Percentiles rank a stretch among this genome's conserved stretches.
These are phyloP conservation scores for Agonopterix alstromeriana DNA, from an alignment of 2,888 invertebrate genomes.

Conservation along the genomic window DNA sequence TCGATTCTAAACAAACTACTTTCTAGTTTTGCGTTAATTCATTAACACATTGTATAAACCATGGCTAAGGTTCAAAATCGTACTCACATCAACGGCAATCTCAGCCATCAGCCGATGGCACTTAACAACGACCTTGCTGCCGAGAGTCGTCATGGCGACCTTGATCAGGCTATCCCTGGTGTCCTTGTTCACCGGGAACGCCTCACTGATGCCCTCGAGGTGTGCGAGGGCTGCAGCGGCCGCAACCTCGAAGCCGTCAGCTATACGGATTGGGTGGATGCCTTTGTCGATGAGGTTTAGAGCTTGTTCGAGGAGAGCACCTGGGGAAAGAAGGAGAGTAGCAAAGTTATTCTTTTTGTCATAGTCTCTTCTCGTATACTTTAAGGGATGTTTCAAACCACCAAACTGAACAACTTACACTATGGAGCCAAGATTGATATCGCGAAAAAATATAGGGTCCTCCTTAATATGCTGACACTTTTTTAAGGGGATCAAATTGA, in stretches of 20 bases:
- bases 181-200: constrained; percentile 89
- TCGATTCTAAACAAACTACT: no score
- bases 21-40: no score
- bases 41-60: no score
- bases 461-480: no score
- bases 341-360: no score
- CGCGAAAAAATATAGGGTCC: no score
- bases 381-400: no score
- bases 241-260: constrained; percentile 98
- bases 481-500: no score
- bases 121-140: constrained; percentile 98
- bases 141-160: constrained; percentile 98
- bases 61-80: no score
- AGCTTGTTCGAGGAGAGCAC: constrained; percentile 96
- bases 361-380: no score
- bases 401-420: no score
- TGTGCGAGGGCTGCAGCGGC: constrained; percentile 91
- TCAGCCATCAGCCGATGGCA: constrained; percentile 98
- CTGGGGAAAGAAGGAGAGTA: constrained; percentile 37
- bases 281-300: constrained; percentile 95
- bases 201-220: constrained; percentile 91
- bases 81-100: constrained; percentile 88
- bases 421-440: no score
- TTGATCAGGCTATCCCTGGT: constrained; percentile 93
- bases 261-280: constrained; percentile 98